Evolutionary conservation across 2,888 invertebrate species (phyloP).

Genomic region (Euproctis similis): DNA sequence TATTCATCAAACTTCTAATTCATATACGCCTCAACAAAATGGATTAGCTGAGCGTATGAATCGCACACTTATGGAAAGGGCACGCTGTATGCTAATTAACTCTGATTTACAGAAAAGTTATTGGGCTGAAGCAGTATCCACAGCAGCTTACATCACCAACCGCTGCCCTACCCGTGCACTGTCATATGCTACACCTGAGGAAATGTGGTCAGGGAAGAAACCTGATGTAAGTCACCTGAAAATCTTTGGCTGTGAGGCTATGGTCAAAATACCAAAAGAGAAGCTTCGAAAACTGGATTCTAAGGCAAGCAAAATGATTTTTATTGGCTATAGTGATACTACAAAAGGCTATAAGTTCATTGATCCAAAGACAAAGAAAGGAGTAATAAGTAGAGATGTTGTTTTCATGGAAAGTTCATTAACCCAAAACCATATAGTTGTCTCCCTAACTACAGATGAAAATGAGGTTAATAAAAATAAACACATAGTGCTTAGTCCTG

Average conservation of each 20-base stretch:
- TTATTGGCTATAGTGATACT: slow-evolving; percentile 10
- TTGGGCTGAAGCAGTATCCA: too few relatives aligned
- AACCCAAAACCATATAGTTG: slow-evolving; percentile 1
- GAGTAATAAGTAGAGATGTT: slow-evolving; percentile 10
- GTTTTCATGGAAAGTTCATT: slow-evolving; percentile 8
- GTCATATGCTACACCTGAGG: slow-evolving; percentile 2
- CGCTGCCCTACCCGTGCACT: slow-evolving; percentile 2
- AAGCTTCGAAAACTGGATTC: slow-evolving; percentile 2
- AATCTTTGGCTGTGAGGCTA: slow-evolving; percentile 5
- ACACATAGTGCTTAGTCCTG: background rate
- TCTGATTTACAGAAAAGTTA: too few relatives aligned
- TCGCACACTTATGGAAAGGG: slow-evolving; percentile 2
- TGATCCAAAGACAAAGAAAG: slow-evolving; percentile 7
- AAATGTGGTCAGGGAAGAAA: slow-evolving; percentile 4
- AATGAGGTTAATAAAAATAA: too few relatives aligned
- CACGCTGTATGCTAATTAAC: slow-evolving; percentile 2
- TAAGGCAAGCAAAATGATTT: slow-evolving; percentile 2
- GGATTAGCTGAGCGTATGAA: slow-evolving; percentile 1
- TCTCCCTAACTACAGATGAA: too few relatives aligned
- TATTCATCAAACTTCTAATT: slow-evolving; percentile 1
- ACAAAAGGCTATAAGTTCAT: slow-evolving; percentile 7
- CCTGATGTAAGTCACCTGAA: slow-evolving; percentile 3
- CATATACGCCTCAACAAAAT: slow-evolving; percentile 2
- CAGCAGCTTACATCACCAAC: slow-evolving; percentile 2
- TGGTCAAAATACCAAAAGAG: slow-evolving; percentile 5